Conservation (phyloP, 2,797 vertebrate genomes). For the Falco novaeseelandiae region DNA sequence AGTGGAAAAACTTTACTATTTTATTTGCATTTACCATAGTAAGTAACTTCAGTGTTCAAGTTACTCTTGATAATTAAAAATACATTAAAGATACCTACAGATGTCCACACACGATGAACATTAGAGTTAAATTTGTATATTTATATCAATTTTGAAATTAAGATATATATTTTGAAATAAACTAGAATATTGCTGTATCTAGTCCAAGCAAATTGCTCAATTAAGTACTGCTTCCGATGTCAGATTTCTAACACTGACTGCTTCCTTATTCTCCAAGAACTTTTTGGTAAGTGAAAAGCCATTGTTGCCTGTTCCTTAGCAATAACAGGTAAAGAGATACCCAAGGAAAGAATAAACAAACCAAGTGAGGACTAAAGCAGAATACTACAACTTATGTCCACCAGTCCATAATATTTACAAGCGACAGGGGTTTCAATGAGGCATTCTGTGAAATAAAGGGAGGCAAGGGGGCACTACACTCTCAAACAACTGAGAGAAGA, state of each 20-base stretch:
- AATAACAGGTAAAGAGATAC: not conserved
- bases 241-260: not conserved
- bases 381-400: not conserved
- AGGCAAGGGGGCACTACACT: not conserved
- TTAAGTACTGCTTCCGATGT: no score
- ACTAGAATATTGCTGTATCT: not conserved
- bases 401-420: no score
- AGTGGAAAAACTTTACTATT: not conserved
- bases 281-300: not conserved
- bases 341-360: not conserved
- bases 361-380: accelerated
- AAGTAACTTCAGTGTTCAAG: not conserved
- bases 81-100: not conserved
- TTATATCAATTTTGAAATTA: not conserved
- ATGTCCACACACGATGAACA: not conserved
- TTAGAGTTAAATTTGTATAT: not conserved
- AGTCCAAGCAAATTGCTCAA: not conserved
- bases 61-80: not conserved
- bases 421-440: not conserved
- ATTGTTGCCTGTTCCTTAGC: not conserved
- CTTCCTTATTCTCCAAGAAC: not conserved
- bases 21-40: not conserved
- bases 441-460: not conserved
- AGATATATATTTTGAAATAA: not conserved
- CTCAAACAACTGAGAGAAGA: not conserved